Evolutionary conservation across 2,888 invertebrate genomes (phyloP), one percentile per base, ranked within the genome.

Genomic region (Zootermopsis nevadensis): DNA sequence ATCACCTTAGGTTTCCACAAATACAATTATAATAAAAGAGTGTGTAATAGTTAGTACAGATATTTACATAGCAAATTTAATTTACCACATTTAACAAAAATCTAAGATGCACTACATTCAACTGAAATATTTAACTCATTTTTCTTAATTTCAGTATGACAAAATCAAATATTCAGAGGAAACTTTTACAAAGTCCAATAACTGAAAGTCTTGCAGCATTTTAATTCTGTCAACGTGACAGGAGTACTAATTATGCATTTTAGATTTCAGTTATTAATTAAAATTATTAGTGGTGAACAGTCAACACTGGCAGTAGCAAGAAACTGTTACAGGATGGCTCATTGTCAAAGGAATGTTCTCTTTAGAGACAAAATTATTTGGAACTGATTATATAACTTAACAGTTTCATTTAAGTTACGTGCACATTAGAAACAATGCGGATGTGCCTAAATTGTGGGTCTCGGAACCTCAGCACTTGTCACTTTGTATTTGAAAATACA

Each of bases 51-150:
- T 72, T 74, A 74, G 35, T 77, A 55, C 12, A 77, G 48, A 69
- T 83, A 83, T 83, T 38, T 83, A 83, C 83, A 83, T 72, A 80
- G 83, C 83, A 83, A 83, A 83, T 83, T 83, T 83, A 69, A 83
- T 83, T 83, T 53, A 83, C 83, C 79, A 83, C 80, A 80, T 38
- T 74, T 76, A 31, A 80, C 72, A 77, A 80, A 72, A 76, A 82
- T 69, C 66, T 69, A 80, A 76, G 76, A 74, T 74, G 74, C 74
- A 74, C n/a, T 74, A 15, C 10, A 74, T 74, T 31, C 24, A 38
- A n/a, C 19, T 38, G 4, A 69, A 69, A 69, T 24, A 33, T 7
- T 67, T 67, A 67, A 35, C 24, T 74, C n/a, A n/a, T n/a, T 69
- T 19, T 35, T 27, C 24, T 74, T 74, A 22, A n/a, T 38, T 35